phyloP scores from a whole-genome alignment of 2,113 vertebrate species.

The Corvus hawaiiensis region DNA sequence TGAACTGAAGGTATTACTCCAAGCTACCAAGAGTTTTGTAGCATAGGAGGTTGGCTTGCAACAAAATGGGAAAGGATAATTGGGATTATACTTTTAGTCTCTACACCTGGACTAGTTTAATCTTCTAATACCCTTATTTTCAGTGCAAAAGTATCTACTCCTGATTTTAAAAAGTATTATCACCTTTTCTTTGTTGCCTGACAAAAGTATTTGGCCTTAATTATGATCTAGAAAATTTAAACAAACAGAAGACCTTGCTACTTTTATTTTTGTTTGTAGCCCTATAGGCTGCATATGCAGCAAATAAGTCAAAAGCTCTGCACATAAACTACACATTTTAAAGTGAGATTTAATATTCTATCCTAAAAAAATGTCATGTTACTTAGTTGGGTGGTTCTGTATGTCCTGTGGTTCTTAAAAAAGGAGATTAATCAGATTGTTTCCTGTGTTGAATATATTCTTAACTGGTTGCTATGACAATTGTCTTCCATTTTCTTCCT shows the following conservation, averaged over 20 bases:
- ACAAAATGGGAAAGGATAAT: not conserved
- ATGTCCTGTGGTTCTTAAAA: not conserved
- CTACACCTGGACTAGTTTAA: not conserved
- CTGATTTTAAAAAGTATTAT: not conserved
- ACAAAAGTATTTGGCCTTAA: not conserved
- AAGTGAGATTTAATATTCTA: not conserved
- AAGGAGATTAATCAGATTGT: slow-evolving; percentile 55
- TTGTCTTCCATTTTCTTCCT: slow-evolving; percentile 1
- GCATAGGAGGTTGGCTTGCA: not conserved
- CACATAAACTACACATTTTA: not conserved
- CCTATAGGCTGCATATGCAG: not conserved
- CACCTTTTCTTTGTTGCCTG: not conserved
- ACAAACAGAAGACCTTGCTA: not conserved
- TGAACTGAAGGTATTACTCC: not conserved
- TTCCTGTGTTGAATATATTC: slow-evolving; percentile 45
- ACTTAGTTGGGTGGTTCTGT: not conserved
- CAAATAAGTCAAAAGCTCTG: slow-evolving; percentile 17
- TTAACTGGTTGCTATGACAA: slow-evolving; percentile 72
- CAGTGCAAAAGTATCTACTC: not conserved
- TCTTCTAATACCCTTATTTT: not conserved
- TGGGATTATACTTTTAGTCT: not conserved
- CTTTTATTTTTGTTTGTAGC: not conserved
- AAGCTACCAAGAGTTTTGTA: not conserved
- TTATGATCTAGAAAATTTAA: not conserved
- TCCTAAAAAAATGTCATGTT: not conserved